A percentile compares a stretch with the other conserved stretches of the same genome.
These are phyloP conservation scores for Papilio polyxenes DNA, from an alignment of 1,140 invertebrate species.

Conservation along the genomic window DNA sequence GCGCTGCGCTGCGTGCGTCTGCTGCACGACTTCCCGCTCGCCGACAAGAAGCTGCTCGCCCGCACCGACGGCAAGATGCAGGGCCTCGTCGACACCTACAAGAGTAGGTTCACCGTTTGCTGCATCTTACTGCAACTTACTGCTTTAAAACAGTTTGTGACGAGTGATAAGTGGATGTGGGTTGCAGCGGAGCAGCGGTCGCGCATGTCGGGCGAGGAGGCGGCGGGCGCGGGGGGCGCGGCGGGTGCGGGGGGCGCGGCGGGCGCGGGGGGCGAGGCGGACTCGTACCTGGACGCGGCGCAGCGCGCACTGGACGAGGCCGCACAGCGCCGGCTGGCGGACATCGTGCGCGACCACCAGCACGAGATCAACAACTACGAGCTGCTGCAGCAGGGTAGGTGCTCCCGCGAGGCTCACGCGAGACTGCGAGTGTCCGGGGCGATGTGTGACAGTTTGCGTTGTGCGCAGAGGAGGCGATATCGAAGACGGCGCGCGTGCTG, in stretches of 20 bases:
- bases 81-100: conserved; percentile 95
- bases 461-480: conserved; percentile 82
- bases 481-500: conserved; percentile 80
- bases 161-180: background rate
- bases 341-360: conserved; percentile 91
- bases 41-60: conserved; percentile 95
- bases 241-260: conserved; percentile 70
- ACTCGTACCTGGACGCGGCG: conserved; percentile 87
- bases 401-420: background rate
- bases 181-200: conserved; percentile 67
- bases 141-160: too few relatives aligned
- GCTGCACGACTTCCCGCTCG: conserved; percentile 96
- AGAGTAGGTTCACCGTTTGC: conserved; percentile 82
- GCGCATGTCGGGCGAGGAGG: conserved; percentile 65
- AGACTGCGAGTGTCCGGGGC: too few relatives aligned
- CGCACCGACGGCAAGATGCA: conserved; percentile 99
- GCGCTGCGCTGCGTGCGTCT: conserved; percentile 96
- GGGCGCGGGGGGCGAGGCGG: conserved; percentile 80
- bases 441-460: background rate
- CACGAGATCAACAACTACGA: conserved; percentile 88
- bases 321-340: conserved; percentile 87
- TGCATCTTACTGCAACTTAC: too few relatives aligned
- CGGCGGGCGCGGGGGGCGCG: conserved; percentile 64
- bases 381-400: conserved; percentile 78
- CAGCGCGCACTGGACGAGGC: conserved; percentile 87